Evolutionary conservation across 2,797 vertebrate genomes (phyloP), one percentile per base, ranked within the genome.

Genomic region (Alexandromys oeconomus): DNA sequence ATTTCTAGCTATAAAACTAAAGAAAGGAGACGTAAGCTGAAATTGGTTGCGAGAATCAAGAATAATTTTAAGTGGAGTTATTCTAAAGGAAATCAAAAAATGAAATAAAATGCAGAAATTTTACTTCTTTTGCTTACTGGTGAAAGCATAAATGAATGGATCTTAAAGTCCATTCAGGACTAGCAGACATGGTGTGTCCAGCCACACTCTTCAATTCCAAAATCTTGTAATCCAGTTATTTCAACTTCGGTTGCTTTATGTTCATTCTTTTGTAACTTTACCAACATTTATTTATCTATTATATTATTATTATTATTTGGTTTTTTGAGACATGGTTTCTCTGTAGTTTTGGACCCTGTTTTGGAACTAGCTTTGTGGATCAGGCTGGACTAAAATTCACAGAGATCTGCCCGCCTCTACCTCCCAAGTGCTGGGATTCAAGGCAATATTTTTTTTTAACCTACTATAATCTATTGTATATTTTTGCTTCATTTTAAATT

Each of bases 1-100:
- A 96, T 23, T 96, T 81, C 84, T 85, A 97, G 71, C 77, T 96
- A 91, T 87, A 91, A 27, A 93, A 94, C 46, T 93, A 73, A 97
- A 97, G 79, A 76, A 13, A 96, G 65, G 97, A 95, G 8, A 37
- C 93, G 89, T 95, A 97, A 19, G 54, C 14, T 89, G 25, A 48
- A 84, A 74, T 82, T 37, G 3, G 11, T 95, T 88, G 7, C 29
- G 67, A 96, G 11, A 80, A 97, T 95, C 96, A 98, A 87, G 71
- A 93, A 74, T 40, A 96, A 84, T 61, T 76, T 96, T 86, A 73
- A 93, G 65, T 69, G 37, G 23, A 93, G 7, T 29, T 89, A n/a
- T 87, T 97, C 31, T 85, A 78, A 96, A 59, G 29, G 5, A 96
- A 96, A 96, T 65, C 31, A 87, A 31, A 5, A 91, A 92, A 91